These are phyloP conservation scores for Apotomis capreana DNA, from an alignment of 2,888 invertebrate species.

Conservation along the genomic window DNA sequence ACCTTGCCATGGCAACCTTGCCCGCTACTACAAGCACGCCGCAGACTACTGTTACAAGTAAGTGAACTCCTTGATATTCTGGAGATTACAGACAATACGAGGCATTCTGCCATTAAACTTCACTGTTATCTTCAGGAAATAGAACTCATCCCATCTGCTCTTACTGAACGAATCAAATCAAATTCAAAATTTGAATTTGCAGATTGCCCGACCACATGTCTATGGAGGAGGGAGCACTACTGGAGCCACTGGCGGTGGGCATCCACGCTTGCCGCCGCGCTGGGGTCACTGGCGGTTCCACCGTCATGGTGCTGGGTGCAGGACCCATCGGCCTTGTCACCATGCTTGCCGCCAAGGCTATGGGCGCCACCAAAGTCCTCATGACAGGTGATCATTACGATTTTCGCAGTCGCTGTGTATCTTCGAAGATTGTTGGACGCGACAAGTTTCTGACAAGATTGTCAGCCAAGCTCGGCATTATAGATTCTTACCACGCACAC, in stretches of 20 bases:
- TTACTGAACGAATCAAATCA: no score
- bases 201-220: constrained; percentile 95
- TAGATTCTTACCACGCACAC: no score
- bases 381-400: constrained; percentile 86
- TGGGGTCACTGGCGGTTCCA: constrained; percentile 87
- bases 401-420: no score
- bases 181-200: constrained; percentile 5
- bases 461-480: no score
- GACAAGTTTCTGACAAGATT: no score
- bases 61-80: constrained; percentile 40
- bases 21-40: constrained; percentile 93
- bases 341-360: constrained; percentile 90
- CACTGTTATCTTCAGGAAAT: no score
- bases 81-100: not conserved
- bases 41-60: constrained; percentile 95
- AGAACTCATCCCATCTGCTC: no score
- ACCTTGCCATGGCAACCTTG: constrained; percentile 94
- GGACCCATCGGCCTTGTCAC: constrained; percentile 95
- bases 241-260: constrained; percentile 97
- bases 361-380: constrained; percentile 91
- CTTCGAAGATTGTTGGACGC: no score
- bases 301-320: constrained; percentile 90
- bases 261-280: constrained; percentile 96
- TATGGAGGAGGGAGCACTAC: constrained; percentile 96
- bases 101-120: no score